Evolutionary conservation across 1,140 invertebrate genomes (phyloP), one percentile per base, ranked within the genome.

Genomic region (Drosophila repleta): DNA sequence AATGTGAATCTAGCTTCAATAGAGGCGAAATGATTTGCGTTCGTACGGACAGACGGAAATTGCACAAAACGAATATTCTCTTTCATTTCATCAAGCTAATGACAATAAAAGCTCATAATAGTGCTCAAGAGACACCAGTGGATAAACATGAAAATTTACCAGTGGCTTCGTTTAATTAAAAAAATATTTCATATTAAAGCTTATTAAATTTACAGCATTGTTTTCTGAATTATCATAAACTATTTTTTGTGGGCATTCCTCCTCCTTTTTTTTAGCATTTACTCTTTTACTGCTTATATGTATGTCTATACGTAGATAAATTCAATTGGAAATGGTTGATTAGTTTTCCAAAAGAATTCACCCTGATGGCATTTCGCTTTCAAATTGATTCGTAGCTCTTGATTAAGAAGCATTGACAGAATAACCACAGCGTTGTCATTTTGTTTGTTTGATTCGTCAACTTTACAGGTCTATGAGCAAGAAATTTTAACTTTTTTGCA

Each of bases 401-500:
- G 64, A 76, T 52, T 88, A 73, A 62, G 49, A 88, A 69, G 64
- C 29, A 29, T n/a, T n/a, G 6, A 1, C 29, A 29, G 29, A 29
- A 8, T 8, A 13, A 1, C 49, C 48, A 46, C 20, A 41, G 64
- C 37, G 45, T 24, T 3, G 29, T 21, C 39, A 24, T 7, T 32
- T 61, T 24, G 71, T 76, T 83, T 87, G 83, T 87, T 87, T 88
- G 74, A n/a, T 79, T 76, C 48, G 68, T 67, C 79, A 89, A 88
- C 89, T 75, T 88, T 87, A 78, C 84, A 87, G 84, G 63, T 87
- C 65, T 88, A 75, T 66, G 64, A 63, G 68, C 79, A 76, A 75
- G 83, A 88, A 87, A 87, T 87, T 81, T 18, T 53, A 71, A 87
- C 83, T 89, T 83, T 64, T 63, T 20, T 66, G 81, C 77, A 80